A percentile compares a stretch with the other conserved stretches of the same genome.
phyloP scores from a whole-genome alignment of 2,888 invertebrate species.

The Chrysopilus asiliformis region DNA sequence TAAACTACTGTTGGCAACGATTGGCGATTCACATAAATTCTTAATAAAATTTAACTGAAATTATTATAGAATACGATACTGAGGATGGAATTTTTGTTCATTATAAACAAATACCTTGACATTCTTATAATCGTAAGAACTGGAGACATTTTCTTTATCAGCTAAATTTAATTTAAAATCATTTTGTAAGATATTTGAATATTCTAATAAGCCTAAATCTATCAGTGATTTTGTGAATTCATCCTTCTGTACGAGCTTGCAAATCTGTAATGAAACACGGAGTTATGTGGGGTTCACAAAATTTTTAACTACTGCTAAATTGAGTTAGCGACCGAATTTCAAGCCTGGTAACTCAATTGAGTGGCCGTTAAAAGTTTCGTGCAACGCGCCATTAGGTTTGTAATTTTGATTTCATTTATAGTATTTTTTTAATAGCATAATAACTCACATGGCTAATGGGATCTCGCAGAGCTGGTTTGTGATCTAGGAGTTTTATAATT shows the following conservation, averaged over 20 bases:
- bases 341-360: no score
- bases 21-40: conserved; percentile 47
- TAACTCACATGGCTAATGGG: conserved; percentile 37
- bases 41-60: conserved; percentile 39
- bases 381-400: no score
- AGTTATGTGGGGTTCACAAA: not conserved
- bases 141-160: conserved; percentile 15
- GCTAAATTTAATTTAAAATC: conserved; percentile 21
- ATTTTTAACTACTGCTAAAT: no score
- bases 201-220: conserved; percentile 41
- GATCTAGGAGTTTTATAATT: conserved; percentile 38
- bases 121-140: conserved; percentile 25
- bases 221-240: conserved; percentile 46
- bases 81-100: not conserved
- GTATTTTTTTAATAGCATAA: not conserved
- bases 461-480: conserved; percentile 38
- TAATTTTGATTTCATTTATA: no score
- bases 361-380: no score
- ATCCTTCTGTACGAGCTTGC: conserved; percentile 47
- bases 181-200: conserved; percentile 21
- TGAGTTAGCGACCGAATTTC: no score
- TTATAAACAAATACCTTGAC: conserved; percentile 22
- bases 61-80: not conserved
- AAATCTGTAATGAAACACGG: conserved; percentile 21
- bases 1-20: conserved; percentile 41